Percentiles rank a stretch among this genome's conserved stretches.
These are phyloP conservation scores for Xestia xanthographa DNA, from an alignment of 2,888 invertebrate genomes.

Conservation along the genomic window DNA sequence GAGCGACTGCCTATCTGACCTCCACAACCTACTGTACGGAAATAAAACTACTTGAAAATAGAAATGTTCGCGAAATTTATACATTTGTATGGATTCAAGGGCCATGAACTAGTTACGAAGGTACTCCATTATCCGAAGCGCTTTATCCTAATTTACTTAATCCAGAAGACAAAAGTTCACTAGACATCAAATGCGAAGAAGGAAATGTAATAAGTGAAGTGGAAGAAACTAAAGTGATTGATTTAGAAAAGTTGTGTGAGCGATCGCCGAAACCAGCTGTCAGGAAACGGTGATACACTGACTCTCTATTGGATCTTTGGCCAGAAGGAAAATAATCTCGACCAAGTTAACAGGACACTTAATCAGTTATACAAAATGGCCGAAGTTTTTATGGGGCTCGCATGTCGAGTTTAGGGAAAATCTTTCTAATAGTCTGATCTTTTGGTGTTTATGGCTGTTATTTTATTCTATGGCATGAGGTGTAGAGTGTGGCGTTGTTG, in stretches of 20 bases:
- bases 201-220: constrained; percentile 48
- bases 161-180: constrained; percentile 5
- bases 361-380: constrained; percentile 9
- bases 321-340: constrained; percentile 33
- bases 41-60: not conserved
- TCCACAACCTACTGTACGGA: not conserved
- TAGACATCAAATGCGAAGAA: constrained; percentile 24
- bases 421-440: not conserved
- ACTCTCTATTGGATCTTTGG: constrained; percentile 34
- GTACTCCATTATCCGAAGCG: not conserved
- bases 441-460: not conserved
- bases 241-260: constrained; percentile 62
- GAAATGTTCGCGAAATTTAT: not conserved
- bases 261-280: constrained; percentile 52
- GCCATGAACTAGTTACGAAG: not conserved
- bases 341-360: constrained; percentile 43
- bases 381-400: constrained; percentile 26
- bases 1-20: too few relatives aligned
- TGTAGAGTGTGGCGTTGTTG: not conserved
- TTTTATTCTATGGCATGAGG: not conserved
- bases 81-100: not conserved
- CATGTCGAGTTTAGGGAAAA: not conserved
- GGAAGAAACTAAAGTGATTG: constrained; percentile 53
- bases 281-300: constrained; percentile 48
- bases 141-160: constrained; percentile 12